Base-by-base conservation (phyloP, 2,113 vertebrate species). In the Chloropsis hardwickii region DNA sequence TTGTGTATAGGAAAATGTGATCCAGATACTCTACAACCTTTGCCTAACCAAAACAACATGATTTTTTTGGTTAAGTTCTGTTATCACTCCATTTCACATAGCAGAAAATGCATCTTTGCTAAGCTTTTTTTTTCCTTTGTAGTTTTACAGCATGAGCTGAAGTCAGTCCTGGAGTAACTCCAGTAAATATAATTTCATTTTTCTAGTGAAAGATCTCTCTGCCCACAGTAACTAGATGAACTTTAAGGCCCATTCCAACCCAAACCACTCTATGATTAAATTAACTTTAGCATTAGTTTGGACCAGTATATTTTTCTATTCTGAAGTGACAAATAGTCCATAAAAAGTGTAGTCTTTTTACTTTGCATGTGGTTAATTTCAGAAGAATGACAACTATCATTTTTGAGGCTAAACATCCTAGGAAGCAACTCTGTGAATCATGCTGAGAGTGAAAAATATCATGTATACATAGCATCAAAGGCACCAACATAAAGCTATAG, bases 391-490 rank as follows among this genome's bases (percentile, higher is more conserved):
- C 58, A 92, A 51, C 79, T 84, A 62, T 58, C 7, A 56, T 78
- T 94, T 85, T 44, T 96, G 77, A 86, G 82, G 81, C 58, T 83
- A 60, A 92, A 60, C 48, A 76, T 83, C 71, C 61, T 81, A 87
- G 73, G 72, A 76, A 78, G 8, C 28, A 65, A 80, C 23, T 56
- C 57, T 95, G 54, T 72, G 62, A 74, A 64, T 94, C 79, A 88
- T 74, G 67, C 79, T 95, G 56, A 90, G 67, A 95, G 90, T 69
- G 81, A 85, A 84, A 92, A 77, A 92, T 93, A 72, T 71, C 69
- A 70, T 51, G 48, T 35, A 48, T 89, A 81, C 81, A 53, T 39
- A 73, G 14, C 50, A 93, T 90, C 69, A 97, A 92, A 92, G 81
- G 12, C 76, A 94, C 64, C 31, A 87, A 37, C 91, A 81, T 92